These are phyloP conservation scores for Synanceia verrucosa DNA, from an alignment of 2,797 vertebrate species.

Conservation along the genomic window DNA sequence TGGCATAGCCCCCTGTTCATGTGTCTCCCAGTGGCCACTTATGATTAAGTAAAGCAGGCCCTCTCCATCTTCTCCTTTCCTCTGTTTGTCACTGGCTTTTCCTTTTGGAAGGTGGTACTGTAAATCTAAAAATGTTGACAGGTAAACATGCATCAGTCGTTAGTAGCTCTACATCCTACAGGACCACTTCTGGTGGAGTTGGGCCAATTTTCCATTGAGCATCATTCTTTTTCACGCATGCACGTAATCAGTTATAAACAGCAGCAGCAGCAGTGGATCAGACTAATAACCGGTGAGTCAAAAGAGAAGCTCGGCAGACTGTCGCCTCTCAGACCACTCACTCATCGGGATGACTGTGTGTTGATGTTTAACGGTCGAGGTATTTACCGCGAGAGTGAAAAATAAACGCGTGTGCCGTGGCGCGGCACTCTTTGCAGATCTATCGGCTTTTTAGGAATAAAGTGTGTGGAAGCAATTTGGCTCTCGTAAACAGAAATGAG, in stretches of 20 bases:
- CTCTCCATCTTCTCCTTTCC: slow-evolving; percentile 23
- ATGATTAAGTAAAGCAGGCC: slow-evolving; percentile 37
- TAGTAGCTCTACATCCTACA: not conserved
- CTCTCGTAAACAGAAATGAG: slow-evolving; percentile 75
- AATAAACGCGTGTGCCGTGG: slow-evolving; percentile 31
- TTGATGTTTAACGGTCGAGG: slow-evolving; percentile 61
- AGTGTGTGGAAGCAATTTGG: slow-evolving; percentile 79
- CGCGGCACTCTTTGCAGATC: slow-evolving; percentile 33
- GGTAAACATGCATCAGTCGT: slow-evolving; percentile 46
- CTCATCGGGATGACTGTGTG: slow-evolving; percentile 60
- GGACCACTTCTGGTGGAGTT: slow-evolving; percentile 4
- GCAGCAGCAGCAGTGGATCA: slow-evolving; percentile 6
- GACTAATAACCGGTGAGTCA: slow-evolving; percentile 57
- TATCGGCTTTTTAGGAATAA: slow-evolving; percentile 48
- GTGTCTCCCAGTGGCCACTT: slow-evolving; percentile 37
- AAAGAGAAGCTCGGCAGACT: slow-evolving; percentile 42
- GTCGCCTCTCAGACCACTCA: slow-evolving; percentile 57
- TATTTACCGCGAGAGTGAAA: slow-evolving; percentile 48
- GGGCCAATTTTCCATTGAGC: slow-evolving; percentile 35
- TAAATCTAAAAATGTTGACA: slow-evolving; percentile 29
- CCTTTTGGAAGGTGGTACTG: slow-evolving; percentile 38
- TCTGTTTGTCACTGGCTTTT: slow-evolving; percentile 28
- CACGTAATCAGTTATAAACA: slow-evolving; percentile 35
- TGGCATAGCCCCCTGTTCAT: slow-evolving; percentile 18
- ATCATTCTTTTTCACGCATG: slow-evolving; percentile 39